These are phyloP conservation scores for Apostichopus japonicus DNA, from an alignment of 35 echinoderm and acorn worm species.

Conservation along the genomic window DNA sequence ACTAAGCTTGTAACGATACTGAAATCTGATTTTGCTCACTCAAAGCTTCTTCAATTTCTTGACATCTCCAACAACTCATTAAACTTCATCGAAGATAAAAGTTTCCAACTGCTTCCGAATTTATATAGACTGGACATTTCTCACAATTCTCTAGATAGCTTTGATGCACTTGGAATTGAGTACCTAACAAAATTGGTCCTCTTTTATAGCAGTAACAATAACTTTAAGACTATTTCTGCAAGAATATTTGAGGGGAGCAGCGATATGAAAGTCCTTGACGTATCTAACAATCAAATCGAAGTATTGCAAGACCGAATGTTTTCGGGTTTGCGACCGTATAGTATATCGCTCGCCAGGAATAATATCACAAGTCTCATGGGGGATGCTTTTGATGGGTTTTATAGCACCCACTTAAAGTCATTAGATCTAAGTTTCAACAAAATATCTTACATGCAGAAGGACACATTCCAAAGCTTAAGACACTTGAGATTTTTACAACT, in stretches of 20 bases:
- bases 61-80: conserved; percentile 43
- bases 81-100: background rate
- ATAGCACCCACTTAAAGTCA: conserved; percentile 14
- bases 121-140: conserved; percentile 13
- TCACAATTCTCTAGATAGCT: background rate
- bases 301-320: conserved; percentile 4
- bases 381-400: background rate
- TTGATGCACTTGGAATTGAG: background rate
- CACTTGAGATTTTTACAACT: conserved; percentile 26
- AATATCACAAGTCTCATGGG: conserved; percentile 1
- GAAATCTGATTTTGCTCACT: background rate
- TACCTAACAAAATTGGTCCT: background rate
- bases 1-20: background rate
- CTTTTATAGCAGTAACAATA: conserved; percentile 12
- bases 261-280: background rate
- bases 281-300: conserved; percentile 1
- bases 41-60: background rate
- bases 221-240: background rate
- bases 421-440: background rate
- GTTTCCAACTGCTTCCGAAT: background rate
- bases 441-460: background rate
- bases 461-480: conserved; percentile 11
- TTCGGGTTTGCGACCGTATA: conserved; percentile 7
- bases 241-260: background rate
- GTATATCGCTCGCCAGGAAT: background rate